Percentiles rank a stretch among this genome's conserved stretches.
Conservation (phyloP, 23 tunicate genomes). For the Diplosoma virens region DNA sequence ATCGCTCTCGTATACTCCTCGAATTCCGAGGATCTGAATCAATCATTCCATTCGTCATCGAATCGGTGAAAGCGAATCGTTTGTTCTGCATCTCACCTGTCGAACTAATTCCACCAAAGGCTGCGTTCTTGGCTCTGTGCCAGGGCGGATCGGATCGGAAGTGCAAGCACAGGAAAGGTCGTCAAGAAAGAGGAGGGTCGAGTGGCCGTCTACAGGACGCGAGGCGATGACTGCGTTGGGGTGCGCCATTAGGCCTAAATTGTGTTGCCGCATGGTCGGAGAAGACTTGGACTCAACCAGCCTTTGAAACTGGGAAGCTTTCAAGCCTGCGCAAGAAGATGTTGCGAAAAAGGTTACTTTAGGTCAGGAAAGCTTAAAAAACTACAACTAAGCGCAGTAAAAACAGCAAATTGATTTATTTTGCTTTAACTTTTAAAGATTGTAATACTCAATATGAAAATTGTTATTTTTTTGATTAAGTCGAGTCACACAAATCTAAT, state of each 20-base stretch:
- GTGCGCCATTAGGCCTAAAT: slow-evolving; percentile 93
- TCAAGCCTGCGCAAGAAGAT: slow-evolving; percentile 41
- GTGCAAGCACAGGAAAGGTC: slow-evolving; percentile 53
- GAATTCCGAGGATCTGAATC: slow-evolving; percentile 34
- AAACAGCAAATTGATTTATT: no score
- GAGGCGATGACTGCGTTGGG: slow-evolving; percentile 77
- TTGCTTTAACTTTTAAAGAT: no score
- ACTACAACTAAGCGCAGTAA: no score
- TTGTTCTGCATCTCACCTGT: slow-evolving; percentile 78
- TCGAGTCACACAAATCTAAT: no score
- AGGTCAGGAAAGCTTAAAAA: no score
- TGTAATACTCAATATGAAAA: no score
- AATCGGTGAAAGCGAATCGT: no score
- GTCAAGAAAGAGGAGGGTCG: slow-evolving; percentile 62
- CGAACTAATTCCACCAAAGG: slow-evolving; percentile 66
- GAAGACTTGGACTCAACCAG: slow-evolving; percentile 69
- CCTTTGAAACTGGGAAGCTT: slow-evolving; percentile 61
- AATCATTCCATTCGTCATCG: not conserved
- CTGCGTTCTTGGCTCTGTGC: not conserved
- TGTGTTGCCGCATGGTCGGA: slow-evolving; percentile 59
- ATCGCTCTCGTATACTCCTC: slow-evolving; percentile 62
- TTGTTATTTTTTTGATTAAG: no score
- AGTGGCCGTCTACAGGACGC: slow-evolving; percentile 14
- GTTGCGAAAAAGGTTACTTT: no score
- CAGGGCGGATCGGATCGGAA: not conserved